A percentile compares a stretch with the other conserved stretches of the same genome.
Conservation (phyloP, 2,888 invertebrate genomes). For the Drosophila engyochracea region DNA sequence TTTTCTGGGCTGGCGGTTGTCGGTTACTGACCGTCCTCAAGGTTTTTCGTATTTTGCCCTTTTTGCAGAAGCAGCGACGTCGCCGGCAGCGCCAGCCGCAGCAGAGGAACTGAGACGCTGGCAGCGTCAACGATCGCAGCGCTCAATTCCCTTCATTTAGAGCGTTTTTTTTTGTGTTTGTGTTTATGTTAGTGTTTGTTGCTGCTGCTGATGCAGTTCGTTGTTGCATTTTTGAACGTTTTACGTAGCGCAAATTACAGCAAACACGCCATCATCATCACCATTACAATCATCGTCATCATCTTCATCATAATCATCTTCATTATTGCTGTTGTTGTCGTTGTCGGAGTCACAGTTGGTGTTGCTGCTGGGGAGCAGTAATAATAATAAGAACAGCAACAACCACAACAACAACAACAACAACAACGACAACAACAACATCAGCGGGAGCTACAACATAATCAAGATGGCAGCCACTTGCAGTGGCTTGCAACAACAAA, state of each 20-base stretch:
- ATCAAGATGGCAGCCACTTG: conserved; percentile 81
- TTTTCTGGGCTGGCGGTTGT: conserved; percentile 81
- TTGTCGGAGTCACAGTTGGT: conserved; percentile 51
- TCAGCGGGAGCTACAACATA: conserved; percentile 70
- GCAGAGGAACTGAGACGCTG: conserved; percentile 54
- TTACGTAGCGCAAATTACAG: conserved; percentile 84
- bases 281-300: conserved; percentile 54
- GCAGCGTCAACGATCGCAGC: conserved; percentile 78
- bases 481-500: conserved; percentile 55
- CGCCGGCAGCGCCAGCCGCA: conserved; percentile 33
- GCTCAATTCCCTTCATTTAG: conserved; percentile 81
- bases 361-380: conserved; percentile 58
- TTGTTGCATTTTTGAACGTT: conserved; percentile 81
- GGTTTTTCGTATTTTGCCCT: conserved; percentile 82
- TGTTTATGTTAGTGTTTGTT: conserved; percentile 31
- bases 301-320: conserved; percentile 36
- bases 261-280: conserved; percentile 83
- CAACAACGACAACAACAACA: conserved; percentile 38
- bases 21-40: conserved; percentile 84
- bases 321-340: conserved; percentile 40
- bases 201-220: conserved; percentile 54
- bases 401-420: conserved; percentile 38
- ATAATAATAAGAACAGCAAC: conserved; percentile 56
- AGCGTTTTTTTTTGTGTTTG: conserved; percentile 60
- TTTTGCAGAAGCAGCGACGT: conserved; percentile 61